phyloP scores from a whole-genome alignment of 1,140 invertebrate species.

The Drosophila sp. region DNA sequence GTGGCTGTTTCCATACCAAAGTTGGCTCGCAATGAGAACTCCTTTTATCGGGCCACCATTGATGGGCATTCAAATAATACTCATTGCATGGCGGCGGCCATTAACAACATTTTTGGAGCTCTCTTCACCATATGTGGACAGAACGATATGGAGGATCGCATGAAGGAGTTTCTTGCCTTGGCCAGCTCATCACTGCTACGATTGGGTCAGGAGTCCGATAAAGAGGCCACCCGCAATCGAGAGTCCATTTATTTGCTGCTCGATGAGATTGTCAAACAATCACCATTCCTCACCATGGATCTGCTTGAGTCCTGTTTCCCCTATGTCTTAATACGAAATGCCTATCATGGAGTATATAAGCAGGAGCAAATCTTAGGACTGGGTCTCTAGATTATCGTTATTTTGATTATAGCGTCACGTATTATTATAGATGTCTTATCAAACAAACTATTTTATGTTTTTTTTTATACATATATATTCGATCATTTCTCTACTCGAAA shows the following conservation, averaged over 20 bases:
- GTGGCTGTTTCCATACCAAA: slow-evolving; percentile 98
- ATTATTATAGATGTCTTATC: slow-evolving; percentile 31
- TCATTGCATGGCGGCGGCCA: slow-evolving; percentile 97
- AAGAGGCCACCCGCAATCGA: slow-evolving; percentile 95
- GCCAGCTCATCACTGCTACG: slow-evolving; percentile 97
- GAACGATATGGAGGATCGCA: slow-evolving; percentile 97
- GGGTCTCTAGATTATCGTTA: slow-evolving; percentile 53
- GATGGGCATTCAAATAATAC: slow-evolving; percentile 99
- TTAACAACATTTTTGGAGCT: slow-evolving; percentile 98
- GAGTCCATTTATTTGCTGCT: slow-evolving; percentile 98
- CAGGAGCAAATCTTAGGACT: slow-evolving; percentile 87
- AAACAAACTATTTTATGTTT: slow-evolving; percentile 48
- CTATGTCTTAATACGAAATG: slow-evolving; percentile 97
- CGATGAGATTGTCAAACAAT: slow-evolving; percentile 98
- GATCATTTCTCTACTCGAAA: slow-evolving; percentile 48
- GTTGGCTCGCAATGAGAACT: slow-evolving; percentile 94
- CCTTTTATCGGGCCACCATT: slow-evolving; percentile 94
- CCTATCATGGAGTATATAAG: slow-evolving; percentile 97
- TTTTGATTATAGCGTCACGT: neutral
- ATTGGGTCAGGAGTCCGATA: slow-evolving; percentile 97
- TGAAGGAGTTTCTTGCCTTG: slow-evolving; percentile 99
- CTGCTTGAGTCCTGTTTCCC: slow-evolving; percentile 98
- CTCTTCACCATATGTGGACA: slow-evolving; percentile 97
- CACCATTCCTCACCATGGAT: slow-evolving; percentile 98
- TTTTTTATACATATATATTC: slow-evolving; percentile 41